These are phyloP conservation scores for Mythimna vitellina DNA, from an alignment of 2,888 invertebrate species.

Conservation along the genomic window DNA sequence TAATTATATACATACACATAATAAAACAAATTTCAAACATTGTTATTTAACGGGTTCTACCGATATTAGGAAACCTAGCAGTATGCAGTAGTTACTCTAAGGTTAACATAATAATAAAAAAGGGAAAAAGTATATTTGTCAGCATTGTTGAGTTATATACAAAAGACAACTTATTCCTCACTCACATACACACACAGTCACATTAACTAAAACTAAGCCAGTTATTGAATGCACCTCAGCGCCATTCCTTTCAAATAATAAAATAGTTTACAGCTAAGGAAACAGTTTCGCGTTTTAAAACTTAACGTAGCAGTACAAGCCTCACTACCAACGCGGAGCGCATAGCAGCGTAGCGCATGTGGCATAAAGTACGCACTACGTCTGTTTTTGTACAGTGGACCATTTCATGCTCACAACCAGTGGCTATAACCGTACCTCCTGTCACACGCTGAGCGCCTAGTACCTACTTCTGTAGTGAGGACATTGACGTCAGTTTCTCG, in stretches of 20 bases:
- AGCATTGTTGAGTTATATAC: too few species aligned
- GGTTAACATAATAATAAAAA: too few species aligned
- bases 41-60: too few species aligned
- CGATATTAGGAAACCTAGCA: too few species aligned
- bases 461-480: not conserved
- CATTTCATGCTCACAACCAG: not conserved
- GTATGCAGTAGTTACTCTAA: too few species aligned
- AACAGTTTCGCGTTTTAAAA: constrained; percentile 12
- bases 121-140: too few species aligned
- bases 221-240: not conserved
- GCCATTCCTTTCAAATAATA: constrained; percentile 8
- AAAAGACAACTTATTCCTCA: too few species aligned
- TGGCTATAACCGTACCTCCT: constrained; percentile 4
- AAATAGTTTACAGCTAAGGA: constrained; percentile 2
- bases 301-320: constrained; percentile 1
- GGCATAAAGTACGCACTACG: not conserved
- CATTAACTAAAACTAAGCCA: not conserved
- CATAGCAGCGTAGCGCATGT: constrained; percentile 11
- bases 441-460: constrained; percentile 18
- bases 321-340: not conserved
- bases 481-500: not conserved
- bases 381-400: not conserved
- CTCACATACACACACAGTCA: too few species aligned
- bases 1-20: too few species aligned
- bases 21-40: too few species aligned